Conservation (phyloP, 2,797 vertebrate genomes). For the Heteromormyrus szaboi region DNA sequence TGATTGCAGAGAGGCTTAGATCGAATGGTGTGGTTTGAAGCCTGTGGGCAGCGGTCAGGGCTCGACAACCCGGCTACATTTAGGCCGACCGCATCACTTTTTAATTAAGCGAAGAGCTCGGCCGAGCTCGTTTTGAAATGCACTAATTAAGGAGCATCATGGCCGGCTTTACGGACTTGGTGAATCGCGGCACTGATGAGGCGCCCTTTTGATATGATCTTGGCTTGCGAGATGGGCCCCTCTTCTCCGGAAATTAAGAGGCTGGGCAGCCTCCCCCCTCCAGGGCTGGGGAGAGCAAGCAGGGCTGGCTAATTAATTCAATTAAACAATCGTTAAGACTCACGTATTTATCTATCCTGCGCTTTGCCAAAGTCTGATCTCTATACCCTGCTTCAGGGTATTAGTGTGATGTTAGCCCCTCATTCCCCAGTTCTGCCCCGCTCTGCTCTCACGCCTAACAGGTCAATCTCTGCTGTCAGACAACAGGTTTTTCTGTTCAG, state of each 20-base stretch:
- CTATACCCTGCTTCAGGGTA: conserved; percentile 45
- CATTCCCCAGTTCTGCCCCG: background rate
- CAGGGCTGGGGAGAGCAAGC: conserved; percentile 26
- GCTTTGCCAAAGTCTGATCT: conserved; percentile 23
- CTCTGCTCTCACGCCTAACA: background rate
- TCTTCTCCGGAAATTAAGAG: conserved; percentile 14
- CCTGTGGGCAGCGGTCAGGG: conserved; percentile 13
- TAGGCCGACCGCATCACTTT: conserved; percentile 32
- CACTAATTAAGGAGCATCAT: conserved; percentile 37
- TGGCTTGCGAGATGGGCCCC: background rate
- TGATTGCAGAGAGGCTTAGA: conserved; percentile 10
- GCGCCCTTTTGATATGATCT: conserved; percentile 1
- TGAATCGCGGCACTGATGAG: conserved; percentile 39
- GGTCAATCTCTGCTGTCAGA: background rate
- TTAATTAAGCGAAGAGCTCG: conserved; percentile 46
- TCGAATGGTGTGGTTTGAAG: conserved; percentile 21
- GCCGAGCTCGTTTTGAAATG: conserved; percentile 10
- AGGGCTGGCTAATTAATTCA: conserved; percentile 35
- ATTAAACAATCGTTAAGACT: conserved; percentile 12
- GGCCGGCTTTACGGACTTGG: conserved; percentile 39
- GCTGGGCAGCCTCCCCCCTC: conserved; percentile 28
- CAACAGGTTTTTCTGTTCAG: background rate
- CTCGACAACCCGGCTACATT: background rate
- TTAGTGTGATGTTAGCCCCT: conserved; percentile 44
- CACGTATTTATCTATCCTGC: conserved; percentile 28